Evolutionary conservation across 1,140 invertebrate species (phyloP), one percentile per base, ranked within the genome.

Genomic region (Stegodyphus dumicola): DNA sequence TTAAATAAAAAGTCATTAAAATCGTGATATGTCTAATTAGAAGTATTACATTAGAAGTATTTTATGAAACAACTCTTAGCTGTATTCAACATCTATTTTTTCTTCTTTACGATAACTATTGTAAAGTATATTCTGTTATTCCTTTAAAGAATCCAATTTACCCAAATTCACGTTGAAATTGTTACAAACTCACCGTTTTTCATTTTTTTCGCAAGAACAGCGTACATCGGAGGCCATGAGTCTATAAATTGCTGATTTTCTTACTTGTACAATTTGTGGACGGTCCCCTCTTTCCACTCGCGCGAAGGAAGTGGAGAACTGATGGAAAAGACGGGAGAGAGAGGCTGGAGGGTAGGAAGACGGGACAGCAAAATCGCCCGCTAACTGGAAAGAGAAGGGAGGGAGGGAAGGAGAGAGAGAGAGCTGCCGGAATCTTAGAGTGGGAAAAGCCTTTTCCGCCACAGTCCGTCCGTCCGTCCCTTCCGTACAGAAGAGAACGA

Each of bases 231-330:
- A 33, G 33, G 3, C 33, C 33, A 33, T 33, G 33, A 33, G 33
- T 33, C 33, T 33, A 69, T 69, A 48, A 48, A 69, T 69, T 69
- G 13, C 67, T 48, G 18, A 49, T 18, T 2, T 49, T 70, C 51
- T 70, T 70, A 70, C 48, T 49, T 54, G 49, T 65, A 79, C 33
- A 33, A 1, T 73, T 10, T 64, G 17, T 5, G 48, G 67, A 71
- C 54, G 70, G 56, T 49, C 80, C 80, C 80, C 74, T 10, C 48
- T 69, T 56, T 76, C 81, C 60, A 69, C 81, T 69, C 73, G 73
- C 73, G 74, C 76, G 70, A 66, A 83, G 81, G 81, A 85, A 85
- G 81, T 85, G 81, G 81, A 85, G 81, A 69, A 53, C 81, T 77
- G 74, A 77, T 77, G 74, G 81, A 77, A 77, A 65, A 65, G 77